A percentile compares a stretch with the other conserved stretches of the same genome.
Conservation (phyloP, 2,797 vertebrate species). For the Eupleurogrammus muticus region DNA sequence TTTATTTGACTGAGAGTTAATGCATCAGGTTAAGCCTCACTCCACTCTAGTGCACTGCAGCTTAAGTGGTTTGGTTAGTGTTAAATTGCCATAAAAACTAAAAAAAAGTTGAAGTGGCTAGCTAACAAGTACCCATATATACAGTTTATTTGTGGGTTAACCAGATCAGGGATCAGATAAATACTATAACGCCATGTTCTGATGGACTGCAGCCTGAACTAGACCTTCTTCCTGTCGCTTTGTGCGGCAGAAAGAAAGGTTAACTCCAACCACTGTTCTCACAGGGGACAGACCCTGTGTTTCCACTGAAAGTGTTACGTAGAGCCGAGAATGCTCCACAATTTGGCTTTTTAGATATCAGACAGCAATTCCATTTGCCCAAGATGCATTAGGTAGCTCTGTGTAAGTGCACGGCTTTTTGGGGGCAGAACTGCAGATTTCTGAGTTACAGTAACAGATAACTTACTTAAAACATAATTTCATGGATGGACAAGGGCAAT, state of each 20-base stretch:
- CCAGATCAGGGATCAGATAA: conserved; percentile 7
- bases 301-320: neutral
- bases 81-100: neutral
- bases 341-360: neutral
- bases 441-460: neutral
- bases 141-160: neutral
- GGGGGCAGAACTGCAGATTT: no score
- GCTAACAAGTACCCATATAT: neutral
- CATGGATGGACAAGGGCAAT: neutral
- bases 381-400: neutral
- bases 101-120: neutral
- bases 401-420: no score
- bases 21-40: neutral
- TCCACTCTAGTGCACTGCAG: neutral
- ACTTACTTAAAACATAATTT: neutral
- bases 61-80: neutral
- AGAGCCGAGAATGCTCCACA: neutral
- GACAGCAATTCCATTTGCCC: neutral
- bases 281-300: neutral
- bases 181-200: neutral
- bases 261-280: neutral
- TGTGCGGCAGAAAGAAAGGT: neutral
- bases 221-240: neutral
- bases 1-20: neutral
- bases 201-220: neutral